Conservation (phyloP, 2,888 invertebrate genomes). For the Cheilosia variabilis region DNA sequence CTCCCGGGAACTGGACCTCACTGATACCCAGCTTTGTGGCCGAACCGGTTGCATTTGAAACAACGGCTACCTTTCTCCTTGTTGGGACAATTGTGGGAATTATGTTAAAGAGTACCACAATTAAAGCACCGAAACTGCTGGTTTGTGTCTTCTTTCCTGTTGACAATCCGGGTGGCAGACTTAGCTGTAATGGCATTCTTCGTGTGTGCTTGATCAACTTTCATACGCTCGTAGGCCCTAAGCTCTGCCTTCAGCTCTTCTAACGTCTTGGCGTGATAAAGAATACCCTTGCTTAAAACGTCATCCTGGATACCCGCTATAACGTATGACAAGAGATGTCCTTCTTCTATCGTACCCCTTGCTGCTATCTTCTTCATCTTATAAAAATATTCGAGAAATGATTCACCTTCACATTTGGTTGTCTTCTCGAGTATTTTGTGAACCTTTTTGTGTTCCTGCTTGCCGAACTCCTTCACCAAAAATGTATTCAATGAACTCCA, state of each 20-base stretch:
- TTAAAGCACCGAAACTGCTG: too few species aligned
- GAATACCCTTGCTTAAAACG: conserved; percentile 14
- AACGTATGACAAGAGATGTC: conserved; percentile 25
- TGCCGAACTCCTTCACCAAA: conserved; percentile 47
- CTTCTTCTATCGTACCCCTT: conserved; percentile 26
- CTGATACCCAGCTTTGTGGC: too few species aligned
- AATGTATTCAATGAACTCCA: conserved; percentile 22
- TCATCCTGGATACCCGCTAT: conserved; percentile 24
- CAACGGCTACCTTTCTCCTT: too few species aligned
- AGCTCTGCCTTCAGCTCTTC: background rate
- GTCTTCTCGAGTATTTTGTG: conserved; percentile 20
- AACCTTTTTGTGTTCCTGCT: conserved; percentile 11
- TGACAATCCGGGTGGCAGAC: too few species aligned
- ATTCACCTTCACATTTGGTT: conserved; percentile 27
- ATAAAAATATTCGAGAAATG: conserved; percentile 54
- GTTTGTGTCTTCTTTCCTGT: too few species aligned
- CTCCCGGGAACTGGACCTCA: conserved; percentile 9
- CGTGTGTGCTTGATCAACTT: too few species aligned
- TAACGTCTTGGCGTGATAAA: conserved; percentile 14
- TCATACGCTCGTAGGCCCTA: too few species aligned
- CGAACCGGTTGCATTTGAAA: too few species aligned
- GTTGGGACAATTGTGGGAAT: too few species aligned
- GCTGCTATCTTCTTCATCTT: conserved; percentile 36
- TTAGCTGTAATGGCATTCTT: too few species aligned
- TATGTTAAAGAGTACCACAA: too few species aligned